phyloP scores from a whole-genome alignment of 2,113 vertebrate species.

The Forbesichthys papilliferus region DNA sequence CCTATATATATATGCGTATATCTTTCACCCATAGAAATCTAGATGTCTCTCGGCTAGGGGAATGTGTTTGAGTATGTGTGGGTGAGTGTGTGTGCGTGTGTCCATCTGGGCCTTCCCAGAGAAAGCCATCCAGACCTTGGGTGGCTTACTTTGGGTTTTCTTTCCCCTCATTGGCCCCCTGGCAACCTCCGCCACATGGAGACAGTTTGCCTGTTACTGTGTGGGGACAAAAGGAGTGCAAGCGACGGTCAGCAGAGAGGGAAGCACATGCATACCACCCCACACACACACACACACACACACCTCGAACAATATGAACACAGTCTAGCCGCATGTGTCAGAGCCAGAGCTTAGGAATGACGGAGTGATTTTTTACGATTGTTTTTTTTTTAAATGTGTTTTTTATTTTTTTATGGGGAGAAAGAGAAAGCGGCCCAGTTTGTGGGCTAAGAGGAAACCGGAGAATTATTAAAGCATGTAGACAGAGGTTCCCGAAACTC shows the following conservation, averaged over 20 bases:
- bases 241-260: conserved; percentile 31
- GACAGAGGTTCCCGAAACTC: conserved; percentile 64
- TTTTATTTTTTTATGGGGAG: conserved; percentile 48
- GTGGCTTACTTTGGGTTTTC: conserved; percentile 10
- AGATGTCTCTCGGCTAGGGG: conserved; percentile 6
- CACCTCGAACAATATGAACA: conserved; percentile 51
- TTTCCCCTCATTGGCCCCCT: conserved; percentile 5
- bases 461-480: conserved; percentile 59
- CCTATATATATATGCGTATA: too few relatives aligned
- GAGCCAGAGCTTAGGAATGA: conserved; percentile 30
- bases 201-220: conserved; percentile 59
- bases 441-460: conserved; percentile 70
- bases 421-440: conserved; percentile 32
- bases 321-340: conserved; percentile 32
- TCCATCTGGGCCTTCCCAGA: conserved; percentile 47
- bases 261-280: not conserved
- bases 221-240: conserved; percentile 60
- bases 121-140: conserved; percentile 32
- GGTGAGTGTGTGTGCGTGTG: conserved; percentile 12
- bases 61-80: conserved; percentile 28
- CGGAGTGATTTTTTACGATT: conserved; percentile 2
- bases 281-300: not conserved
- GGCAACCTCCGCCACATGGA: conserved; percentile 59
- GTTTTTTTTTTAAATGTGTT: conserved; percentile 12
- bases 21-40: too few relatives aligned